Percentiles rank a stretch among this genome's conserved stretches.
Evolutionary conservation across 1,140 invertebrate genomes (phyloP).

Genomic region (Agrilus planipennis): DNA sequence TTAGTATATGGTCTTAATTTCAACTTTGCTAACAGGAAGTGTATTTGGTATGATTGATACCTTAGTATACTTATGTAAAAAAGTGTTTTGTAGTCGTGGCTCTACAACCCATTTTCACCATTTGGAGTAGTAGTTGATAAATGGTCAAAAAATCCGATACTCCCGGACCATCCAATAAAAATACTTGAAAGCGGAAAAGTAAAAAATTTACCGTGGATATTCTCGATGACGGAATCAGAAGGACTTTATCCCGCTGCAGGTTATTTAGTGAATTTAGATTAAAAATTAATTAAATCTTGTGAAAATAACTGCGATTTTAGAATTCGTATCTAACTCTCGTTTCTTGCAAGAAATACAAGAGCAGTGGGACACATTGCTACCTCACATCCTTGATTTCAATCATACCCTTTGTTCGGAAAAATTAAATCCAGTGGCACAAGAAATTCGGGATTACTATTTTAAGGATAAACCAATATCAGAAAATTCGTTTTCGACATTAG

Average conservation of each 20-base stretch:
- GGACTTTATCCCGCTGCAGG: neutral
- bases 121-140: neutral
- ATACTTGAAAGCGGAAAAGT: neutral
- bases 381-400: conserved; percentile 24
- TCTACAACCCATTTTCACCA: neutral
- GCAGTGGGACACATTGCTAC: conserved; percentile 22
- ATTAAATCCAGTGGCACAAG: conserved; percentile 14
- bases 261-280: too few relatives aligned
- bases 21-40: too few relatives aligned
- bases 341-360: conserved; percentile 17
- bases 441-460: conserved; percentile 23
- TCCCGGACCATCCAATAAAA: neutral
- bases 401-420: conserved; percentile 12
- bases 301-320: conserved; percentile 14
- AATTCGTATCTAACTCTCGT: conserved; percentile 19
- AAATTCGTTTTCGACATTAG: conserved; percentile 10
- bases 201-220: neutral
- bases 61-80: too few relatives aligned
- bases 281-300: too few relatives aligned
- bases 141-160: neutral
- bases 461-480: conserved; percentile 12
- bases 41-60: too few relatives aligned
- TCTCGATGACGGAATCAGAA: neutral
- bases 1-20: too few relatives aligned
- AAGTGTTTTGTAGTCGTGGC: conserved; percentile 21